A percentile compares a stretch with the other conserved stretches of the same genome.
phyloP scores from a whole-genome alignment of 2,797 vertebrate genomes.

The Enoplosus armatus region DNA sequence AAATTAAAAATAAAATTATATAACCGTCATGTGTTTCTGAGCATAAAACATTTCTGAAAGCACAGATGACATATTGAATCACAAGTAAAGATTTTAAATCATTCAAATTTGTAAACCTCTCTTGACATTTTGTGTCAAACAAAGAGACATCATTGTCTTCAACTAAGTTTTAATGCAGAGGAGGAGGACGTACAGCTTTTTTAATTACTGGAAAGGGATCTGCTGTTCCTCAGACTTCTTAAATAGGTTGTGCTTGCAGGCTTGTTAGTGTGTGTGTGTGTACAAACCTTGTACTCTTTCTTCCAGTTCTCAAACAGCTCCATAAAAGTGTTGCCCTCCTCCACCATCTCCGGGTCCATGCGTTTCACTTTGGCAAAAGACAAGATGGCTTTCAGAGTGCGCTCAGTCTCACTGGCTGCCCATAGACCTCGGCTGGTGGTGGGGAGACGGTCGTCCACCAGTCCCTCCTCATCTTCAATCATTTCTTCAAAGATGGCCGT shows the following conservation, averaged over 20 bases:
- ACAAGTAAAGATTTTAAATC: no score
- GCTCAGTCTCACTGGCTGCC: conserved; percentile 95
- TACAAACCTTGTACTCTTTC: conserved; percentile 96
- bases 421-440: conserved; percentile 96
- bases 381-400: conserved; percentile 93
- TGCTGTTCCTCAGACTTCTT: neutral
- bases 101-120: no score
- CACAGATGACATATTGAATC: no score
- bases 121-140: neutral
- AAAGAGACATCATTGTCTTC: neutral
- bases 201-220: neutral
- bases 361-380: conserved; percentile 93
- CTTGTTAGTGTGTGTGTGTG: neutral
- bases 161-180: neutral
- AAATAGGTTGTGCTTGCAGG: neutral
- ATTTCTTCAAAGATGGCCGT: conserved; percentile 99
- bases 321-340: conserved; percentile 95
- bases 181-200: neutral
- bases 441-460: conserved; percentile 95
- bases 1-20: no score
- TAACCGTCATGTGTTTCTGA: no score
- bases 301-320: conserved; percentile 98
- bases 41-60: no score
- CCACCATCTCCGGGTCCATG: conserved; percentile 88
- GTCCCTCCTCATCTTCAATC: conserved; percentile 98